A percentile compares a stretch with the other conserved stretches of the same genome.
Conservation (phyloP, 2,113 vertebrate genomes). For the Dasyurus viverrinus region DNA sequence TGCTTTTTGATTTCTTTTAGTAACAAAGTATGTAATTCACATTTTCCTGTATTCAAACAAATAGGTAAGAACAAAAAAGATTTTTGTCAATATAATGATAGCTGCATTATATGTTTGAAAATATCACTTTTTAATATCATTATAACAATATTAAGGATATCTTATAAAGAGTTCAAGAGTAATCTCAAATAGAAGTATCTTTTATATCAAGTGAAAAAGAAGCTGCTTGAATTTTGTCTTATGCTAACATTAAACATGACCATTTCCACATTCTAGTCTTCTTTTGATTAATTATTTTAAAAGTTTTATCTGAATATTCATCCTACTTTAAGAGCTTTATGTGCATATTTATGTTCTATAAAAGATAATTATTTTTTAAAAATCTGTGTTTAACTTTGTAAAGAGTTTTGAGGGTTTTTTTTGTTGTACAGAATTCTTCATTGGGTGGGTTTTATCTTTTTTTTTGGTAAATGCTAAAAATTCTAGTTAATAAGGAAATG, state of each 20-base stretch:
- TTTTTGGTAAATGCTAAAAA: not conserved
- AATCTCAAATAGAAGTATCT: not conserved
- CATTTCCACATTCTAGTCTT: conserved; percentile 17
- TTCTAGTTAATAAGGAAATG: conserved; percentile 38
- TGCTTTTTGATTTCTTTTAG: not conserved
- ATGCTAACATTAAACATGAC: not conserved
- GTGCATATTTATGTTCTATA: conserved; percentile 1
- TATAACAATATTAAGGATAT: not conserved
- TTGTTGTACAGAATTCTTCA: not conserved
- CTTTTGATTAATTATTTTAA: conserved; percentile 40
- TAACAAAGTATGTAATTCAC: conserved; percentile 5
- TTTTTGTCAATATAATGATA: not conserved
- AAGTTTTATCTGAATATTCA: conserved; percentile 17
- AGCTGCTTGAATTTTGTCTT: not conserved
- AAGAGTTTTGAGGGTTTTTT: not conserved
- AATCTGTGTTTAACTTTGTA: conserved; percentile 25
- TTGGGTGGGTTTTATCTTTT: not conserved
- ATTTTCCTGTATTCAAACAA: not conserved
- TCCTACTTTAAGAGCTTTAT: conserved; percentile 12
- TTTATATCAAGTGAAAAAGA: conserved; percentile 7
- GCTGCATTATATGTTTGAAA: not conserved
- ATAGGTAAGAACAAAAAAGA: not conserved
- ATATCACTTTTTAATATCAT: not conserved
- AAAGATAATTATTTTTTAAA: conserved; percentile 24
- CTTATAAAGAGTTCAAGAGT: not conserved